phyloP scores from a whole-genome alignment of 2,888 invertebrate species.

The Tetheella fluctuosa region DNA sequence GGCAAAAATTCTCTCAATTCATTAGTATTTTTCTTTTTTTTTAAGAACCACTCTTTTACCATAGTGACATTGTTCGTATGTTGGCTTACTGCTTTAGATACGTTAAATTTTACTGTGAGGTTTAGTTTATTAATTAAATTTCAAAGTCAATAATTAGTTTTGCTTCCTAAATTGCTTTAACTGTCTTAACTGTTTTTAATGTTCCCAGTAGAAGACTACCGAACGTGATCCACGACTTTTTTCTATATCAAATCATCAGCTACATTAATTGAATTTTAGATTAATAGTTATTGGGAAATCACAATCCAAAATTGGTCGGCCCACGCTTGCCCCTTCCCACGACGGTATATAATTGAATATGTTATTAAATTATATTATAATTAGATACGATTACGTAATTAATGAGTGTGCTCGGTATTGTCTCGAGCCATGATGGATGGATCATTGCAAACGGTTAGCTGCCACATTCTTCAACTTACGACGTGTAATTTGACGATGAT shows the following conservation, averaged over 20 bases:
- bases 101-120: background rate
- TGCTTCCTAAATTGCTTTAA: slow-evolving; percentile 7
- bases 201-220: background rate
- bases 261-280: slow-evolving; percentile 68
- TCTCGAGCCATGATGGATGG: slow-evolving; percentile 47
- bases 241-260: slow-evolving; percentile 61
- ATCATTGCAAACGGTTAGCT: slow-evolving; percentile 52
- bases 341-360: slow-evolving; percentile 49
- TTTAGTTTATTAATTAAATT: background rate
- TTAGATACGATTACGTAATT: slow-evolving; percentile 65
- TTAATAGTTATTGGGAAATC: slow-evolving; percentile 66
- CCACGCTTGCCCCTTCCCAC: slow-evolving; percentile 58
- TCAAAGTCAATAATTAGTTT: slow-evolving; percentile 8
- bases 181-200: slow-evolving; percentile 3
- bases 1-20: too few relatives aligned
- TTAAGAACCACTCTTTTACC: background rate
- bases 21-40: too few relatives aligned
- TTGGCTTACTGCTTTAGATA: background rate
- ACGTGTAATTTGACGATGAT: slow-evolving; percentile 64
- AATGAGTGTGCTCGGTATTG: slow-evolving; percentile 56
- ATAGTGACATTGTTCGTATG: background rate
- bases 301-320: slow-evolving; percentile 46
- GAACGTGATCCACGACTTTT: slow-evolving; percentile 55
- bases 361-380: slow-evolving; percentile 77
- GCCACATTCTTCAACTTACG: slow-evolving; percentile 63